A percentile compares a stretch with the other conserved stretches of the same genome.
Evolutionary conservation across 2,113 vertebrate genomes (phyloP).

Genomic region (Parus major): DNA sequence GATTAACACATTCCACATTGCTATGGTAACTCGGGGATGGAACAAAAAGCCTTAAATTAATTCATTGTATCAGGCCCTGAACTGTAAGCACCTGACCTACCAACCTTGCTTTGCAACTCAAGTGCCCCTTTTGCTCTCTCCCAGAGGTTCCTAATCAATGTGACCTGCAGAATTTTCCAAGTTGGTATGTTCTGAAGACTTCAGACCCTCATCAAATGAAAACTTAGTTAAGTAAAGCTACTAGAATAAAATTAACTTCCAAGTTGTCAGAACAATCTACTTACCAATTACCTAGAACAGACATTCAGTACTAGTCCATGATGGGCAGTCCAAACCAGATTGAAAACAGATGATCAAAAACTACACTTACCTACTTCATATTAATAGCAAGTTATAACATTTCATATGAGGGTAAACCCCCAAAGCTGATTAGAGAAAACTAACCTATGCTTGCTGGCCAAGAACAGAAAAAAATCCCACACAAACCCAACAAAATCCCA

Average conservation of each 20-base stretch:
- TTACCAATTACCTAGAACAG: not conserved
- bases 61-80: not conserved
- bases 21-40: not conserved
- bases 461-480: not conserved
- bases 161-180: not conserved
- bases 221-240: not conserved
- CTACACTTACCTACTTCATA: not conserved
- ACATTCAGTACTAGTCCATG: not conserved
- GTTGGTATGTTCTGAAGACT: not conserved
- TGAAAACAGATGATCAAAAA: not conserved
- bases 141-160: not conserved
- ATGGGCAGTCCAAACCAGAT: not conserved
- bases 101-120: not conserved
- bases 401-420: not conserved
- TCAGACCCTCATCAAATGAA: not conserved
- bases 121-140: not conserved
- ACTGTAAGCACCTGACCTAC: not conserved
- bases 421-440: not conserved
- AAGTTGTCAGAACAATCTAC: not conserved
- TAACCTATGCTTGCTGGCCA: not conserved
- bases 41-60: not conserved
- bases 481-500: not conserved
- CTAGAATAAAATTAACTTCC: not conserved
- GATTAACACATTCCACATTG: not conserved
- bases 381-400: not conserved